Evolutionary conservation across 2,797 vertebrate species (phyloP).

Genomic region (Manis javanica): DNA sequence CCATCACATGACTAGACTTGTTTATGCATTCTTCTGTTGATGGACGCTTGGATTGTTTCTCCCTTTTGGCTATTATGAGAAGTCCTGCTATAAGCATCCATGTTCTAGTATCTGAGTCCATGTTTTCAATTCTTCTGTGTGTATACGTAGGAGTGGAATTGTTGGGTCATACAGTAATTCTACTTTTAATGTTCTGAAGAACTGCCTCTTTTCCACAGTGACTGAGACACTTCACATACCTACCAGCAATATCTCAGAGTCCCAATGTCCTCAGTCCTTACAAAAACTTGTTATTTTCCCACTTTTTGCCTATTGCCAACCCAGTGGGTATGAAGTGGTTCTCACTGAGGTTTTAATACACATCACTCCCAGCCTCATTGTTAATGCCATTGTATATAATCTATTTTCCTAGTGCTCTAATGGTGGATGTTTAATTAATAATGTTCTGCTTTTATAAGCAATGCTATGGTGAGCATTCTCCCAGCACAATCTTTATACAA

Average conservation of each 20-base stretch:
- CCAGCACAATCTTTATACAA: neutral
- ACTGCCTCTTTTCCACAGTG: neutral
- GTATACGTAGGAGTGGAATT: neutral
- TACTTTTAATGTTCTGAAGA: neutral
- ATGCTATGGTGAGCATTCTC: neutral
- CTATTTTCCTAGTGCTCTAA: neutral
- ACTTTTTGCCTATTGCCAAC: neutral
- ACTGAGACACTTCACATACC: neutral
- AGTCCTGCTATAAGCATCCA: accelerated
- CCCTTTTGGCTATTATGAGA: neutral
- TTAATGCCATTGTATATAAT: neutral
- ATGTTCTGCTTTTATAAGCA: neutral
- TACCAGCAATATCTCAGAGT: neutral
- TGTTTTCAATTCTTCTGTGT: neutral
- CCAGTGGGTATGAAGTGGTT: too few relatives aligned
- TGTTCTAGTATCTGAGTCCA: too few relatives aligned
- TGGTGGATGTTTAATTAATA: neutral
- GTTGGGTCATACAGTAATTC: neutral
- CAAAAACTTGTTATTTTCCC: neutral
- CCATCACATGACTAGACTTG: accelerated
- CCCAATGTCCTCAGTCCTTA: neutral
- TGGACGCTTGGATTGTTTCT: neutral
- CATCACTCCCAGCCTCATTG: neutral
- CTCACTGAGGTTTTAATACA: accelerated
- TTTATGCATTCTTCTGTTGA: neutral